Evolutionary conservation across 2,113 vertebrate genomes (phyloP), one percentile per base, ranked within the genome.

Genomic region (Accipiter cooperii): DNA sequence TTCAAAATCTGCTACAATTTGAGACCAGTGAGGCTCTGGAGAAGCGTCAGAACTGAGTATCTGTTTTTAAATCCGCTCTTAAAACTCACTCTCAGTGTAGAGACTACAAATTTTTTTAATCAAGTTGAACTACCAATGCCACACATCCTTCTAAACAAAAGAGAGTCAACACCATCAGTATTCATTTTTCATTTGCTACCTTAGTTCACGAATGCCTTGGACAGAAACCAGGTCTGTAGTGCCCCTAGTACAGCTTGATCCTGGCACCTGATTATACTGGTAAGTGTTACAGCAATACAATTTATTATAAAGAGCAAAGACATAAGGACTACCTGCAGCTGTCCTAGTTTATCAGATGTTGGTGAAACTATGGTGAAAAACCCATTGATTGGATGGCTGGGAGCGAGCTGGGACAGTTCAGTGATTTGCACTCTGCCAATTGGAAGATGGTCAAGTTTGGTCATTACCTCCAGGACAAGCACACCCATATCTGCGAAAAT

Each of bases 351-450:
- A 77, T 99, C 98, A 20, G 98, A 99, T 3, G 98, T 97, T 5
- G 99, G 98, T 16, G 99, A 99, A 79, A 99, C n/a, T 51, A 99
- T 92, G 14, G 98, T 83, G 93, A 99, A 99, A 97, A 98, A 98
- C 15, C 99, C 99, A 91, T 70, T 97, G 87, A 99, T 98, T 13
- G 99, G 98, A 82, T 98, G 97, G 66, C 98, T 98, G 85, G 98
- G 97, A 88, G 99, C 99, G 4, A 99, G 98, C 78, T 97, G 98
- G 31, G 99, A 97, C 79, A 99, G 97, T 7, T 98, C 98, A 3
- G 82, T 87, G 69, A 99, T 98, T 65, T 99, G 97, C 73, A 98
- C 98, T 89, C 96, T 98, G 63, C 99, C 99, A 12, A 99, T 17
- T 3, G 99, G 99, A 73, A 99, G 98, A 89, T 98, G 98, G 93